Evolutionary conservation across 2,113 vertebrate species (phyloP), one percentile per base, ranked within the genome.

Genomic region (Brachypodius melanocephalos): DNA sequence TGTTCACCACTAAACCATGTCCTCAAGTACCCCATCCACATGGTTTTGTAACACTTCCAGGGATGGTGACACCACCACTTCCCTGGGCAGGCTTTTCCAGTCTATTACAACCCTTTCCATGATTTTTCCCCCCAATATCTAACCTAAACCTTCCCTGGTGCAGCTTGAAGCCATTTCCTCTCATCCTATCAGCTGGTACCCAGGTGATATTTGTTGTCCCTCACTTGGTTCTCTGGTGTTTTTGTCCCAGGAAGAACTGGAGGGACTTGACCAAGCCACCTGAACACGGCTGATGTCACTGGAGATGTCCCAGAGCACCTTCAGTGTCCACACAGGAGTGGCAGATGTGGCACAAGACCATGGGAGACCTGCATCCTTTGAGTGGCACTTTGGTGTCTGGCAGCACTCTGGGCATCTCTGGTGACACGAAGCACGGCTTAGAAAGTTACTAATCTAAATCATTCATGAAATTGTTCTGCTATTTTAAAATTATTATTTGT

Each of bases 61-160:
- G 26, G 17, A 25, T 48, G 34, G 2, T 16, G 17, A 32, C 48
- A 54, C 40, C 40, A 34, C 9, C 20, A 46, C 61, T 46, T 24
- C 19, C 19, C n/a, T 61, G 46, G 24, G 5, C 9, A 68, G 9
- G 17, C 4, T 68, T 17, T 68, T 42, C 62, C 25, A 48, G 5
- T 15, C 17, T n/a, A 75, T 75, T 54, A 12, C 17, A 75, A 74
- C 3, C 2, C 9, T n/a, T 61, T 26, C 25, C 3, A 40, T 29
- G 3, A 2, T 26, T 49, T 2, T 6, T 3, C 1, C 1, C 0
- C 11, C 15, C 28, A 14, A 6, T 38, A 51, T 8, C 18, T 51
- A 52, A 22, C 9, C 14, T 21, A 34, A 74, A 46, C 13, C 15
- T 82, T 32, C 6, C 20, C n/a, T 61, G 29, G 29, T 46, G 14